A percentile compares a stretch with the other conserved stretches of the same genome.
These are phyloP conservation scores for Exephanes ischioxanthus DNA, from an alignment of 2,888 invertebrate genomes.

Conservation along the genomic window DNA sequence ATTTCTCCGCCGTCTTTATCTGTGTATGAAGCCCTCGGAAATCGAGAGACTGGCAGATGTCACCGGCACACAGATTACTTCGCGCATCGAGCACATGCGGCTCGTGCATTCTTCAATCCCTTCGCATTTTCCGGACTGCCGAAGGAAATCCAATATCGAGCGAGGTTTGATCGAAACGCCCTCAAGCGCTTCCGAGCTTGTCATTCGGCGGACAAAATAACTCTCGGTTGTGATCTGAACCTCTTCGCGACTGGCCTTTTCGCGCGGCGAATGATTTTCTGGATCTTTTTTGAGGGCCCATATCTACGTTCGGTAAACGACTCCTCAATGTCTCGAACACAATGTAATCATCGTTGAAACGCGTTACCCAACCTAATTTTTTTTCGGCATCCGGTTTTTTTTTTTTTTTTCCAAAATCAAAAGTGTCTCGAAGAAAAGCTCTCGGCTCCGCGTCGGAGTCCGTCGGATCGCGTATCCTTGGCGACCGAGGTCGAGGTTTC, in stretches of 20 bases:
- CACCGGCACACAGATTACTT: conserved; percentile 71
- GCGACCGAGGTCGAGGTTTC: conserved; percentile 12
- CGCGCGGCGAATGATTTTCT: neutral
- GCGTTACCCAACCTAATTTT: neutral
- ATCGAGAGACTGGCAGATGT: conserved; percentile 57
- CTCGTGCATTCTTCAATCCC: conserved; percentile 60
- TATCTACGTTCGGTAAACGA: neutral
- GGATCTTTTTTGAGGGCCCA: neutral
- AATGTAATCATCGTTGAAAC: neutral
- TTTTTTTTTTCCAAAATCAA: neutral
- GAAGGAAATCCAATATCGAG: conserved; percentile 66
- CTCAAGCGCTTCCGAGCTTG: conserved; percentile 14
- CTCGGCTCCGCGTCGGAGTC: neutral
- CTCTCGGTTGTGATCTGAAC: neutral
- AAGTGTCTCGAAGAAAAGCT: neutral
- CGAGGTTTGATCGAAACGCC: conserved; percentile 56
- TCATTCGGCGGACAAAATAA: conserved; percentile 11
- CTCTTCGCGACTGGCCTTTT: neutral
- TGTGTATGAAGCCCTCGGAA: conserved; percentile 12
- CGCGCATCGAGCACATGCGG: conserved; percentile 53
- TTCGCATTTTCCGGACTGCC: conserved; percentile 48
- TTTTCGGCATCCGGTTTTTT: neutral
- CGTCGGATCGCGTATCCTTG: neutral
- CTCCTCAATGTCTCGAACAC: neutral
- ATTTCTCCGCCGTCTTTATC: conserved; percentile 26